These are phyloP conservation scores for Nothoprocta perdicaria DNA, from an alignment of 2,113 vertebrate species.

Conservation along the genomic window DNA sequence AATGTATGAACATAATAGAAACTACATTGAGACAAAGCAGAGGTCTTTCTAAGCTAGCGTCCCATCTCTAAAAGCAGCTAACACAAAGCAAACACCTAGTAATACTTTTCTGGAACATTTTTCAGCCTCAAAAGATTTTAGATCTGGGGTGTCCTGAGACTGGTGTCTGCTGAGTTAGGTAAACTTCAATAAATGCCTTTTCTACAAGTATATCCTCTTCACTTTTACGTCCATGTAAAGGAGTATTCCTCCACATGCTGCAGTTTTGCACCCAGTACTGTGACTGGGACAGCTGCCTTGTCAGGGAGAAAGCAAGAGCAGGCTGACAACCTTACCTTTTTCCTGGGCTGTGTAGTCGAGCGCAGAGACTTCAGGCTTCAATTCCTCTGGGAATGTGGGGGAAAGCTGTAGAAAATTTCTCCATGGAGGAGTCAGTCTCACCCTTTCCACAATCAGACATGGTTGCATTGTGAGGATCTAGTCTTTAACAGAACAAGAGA, in stretches of 20 bases:
- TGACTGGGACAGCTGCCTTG: neutral
- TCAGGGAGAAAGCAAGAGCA: neutral
- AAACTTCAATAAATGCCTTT: neutral
- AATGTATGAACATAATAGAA: neutral
- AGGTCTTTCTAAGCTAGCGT: neutral
- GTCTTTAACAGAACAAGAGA: neutral
- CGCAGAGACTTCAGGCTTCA: neutral
- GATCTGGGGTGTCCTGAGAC: neutral
- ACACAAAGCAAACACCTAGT: neutral
- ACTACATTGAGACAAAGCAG: neutral
- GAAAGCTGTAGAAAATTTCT: neutral
- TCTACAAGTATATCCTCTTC: neutral
- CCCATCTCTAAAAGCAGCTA: neutral
- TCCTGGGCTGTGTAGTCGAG: neutral
- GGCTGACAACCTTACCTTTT: neutral
- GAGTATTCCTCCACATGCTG: neutral
- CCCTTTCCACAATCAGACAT: neutral
- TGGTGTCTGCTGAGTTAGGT: neutral
- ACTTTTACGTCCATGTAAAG: neutral
- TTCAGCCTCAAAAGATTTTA: neutral
- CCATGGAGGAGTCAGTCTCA: neutral
- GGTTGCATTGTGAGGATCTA: neutral
- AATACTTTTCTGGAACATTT: neutral
- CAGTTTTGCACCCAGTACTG: neutral
- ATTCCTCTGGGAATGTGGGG: neutral